Evolutionary conservation across 2,797 vertebrate genomes (phyloP), one percentile per base, ranked within the genome.

Genomic region (Macropodus opercularis): DNA sequence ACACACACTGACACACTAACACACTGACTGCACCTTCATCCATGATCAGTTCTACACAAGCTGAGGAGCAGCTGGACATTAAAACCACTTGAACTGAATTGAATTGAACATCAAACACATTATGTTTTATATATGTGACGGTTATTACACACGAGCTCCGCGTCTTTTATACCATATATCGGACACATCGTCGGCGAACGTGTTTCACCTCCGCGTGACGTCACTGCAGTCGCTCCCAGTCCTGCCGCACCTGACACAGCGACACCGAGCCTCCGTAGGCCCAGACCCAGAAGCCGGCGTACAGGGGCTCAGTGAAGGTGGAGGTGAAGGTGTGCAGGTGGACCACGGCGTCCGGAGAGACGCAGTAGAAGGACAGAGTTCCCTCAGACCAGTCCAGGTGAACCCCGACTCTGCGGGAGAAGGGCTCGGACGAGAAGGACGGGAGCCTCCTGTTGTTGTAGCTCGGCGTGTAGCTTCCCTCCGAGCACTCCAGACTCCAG

Each of bases 401-500:
- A 5, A 90, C 47, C 5, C 85, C 86, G 0, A 90, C 80, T 17
- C 73, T 79, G 46, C 6, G 75, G 35, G 50, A 64, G 63, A 85
- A 86, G 38, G 84, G 81, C 27, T 7, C 1, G 0, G 85, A 84
- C 0, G 59, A 54, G 14, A 21, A 59, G 4, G 73, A 77, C 50
- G 22, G 52, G 43, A 71, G 63, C 29, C 88, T 70, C 47, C 12
- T 55, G 39, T 53, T 72, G 8, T 54, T 11, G 64, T 87, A 73
- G 35, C 75, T 80, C 0, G 83, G 75, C 0, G 80, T 81, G 70
- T 87, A 87, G 62, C 32, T 46, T 3, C 81, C 72, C 35, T 79
- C 66, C 0, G 65, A 63, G 19, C 88, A 90, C 80, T 90, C 88
- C 75, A 90, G 31, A 44, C 81, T 87, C 88, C 88, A 90, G 36